A percentile compares a stretch with the other conserved stretches of the same genome.
Evolutionary conservation across 2,888 invertebrate species (phyloP).

Genomic region (Sepiola atlantica): DNA sequence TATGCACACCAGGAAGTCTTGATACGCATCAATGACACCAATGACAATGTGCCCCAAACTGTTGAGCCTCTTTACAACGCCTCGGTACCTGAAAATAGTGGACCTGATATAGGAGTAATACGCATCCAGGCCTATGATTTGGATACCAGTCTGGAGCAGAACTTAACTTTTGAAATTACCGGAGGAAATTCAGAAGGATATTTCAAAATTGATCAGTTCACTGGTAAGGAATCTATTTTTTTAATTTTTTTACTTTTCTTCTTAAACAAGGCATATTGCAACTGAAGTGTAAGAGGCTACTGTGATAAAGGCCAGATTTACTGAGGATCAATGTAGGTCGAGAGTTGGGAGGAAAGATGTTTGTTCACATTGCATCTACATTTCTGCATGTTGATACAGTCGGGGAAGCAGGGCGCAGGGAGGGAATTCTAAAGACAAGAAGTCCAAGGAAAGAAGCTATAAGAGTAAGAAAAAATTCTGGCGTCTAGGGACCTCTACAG

Average conservation of each 20-base stretch:
- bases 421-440: too few relatives aligned
- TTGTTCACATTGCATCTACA: background rate
- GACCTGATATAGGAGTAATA: constrained; percentile 82
- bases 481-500: background rate
- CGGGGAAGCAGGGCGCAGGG: too few relatives aligned
- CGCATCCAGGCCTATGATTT: constrained; percentile 86
- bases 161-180: constrained; percentile 86
- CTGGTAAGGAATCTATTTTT: constrained; percentile 80
- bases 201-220: constrained; percentile 88
- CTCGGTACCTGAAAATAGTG: constrained; percentile 76
- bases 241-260: background rate
- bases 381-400: too few relatives aligned
- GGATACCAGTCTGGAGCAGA: constrained; percentile 80
- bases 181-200: constrained; percentile 94
- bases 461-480: background rate
- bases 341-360: background rate
- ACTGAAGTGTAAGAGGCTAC: too few relatives aligned
- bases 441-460: background rate
- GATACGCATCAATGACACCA: constrained; percentile 88
- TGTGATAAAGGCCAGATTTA: too few relatives aligned
- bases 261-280: background rate
- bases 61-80: constrained; percentile 89
- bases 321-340: background rate
- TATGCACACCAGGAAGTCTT: constrained; percentile 89
- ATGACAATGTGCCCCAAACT: constrained; percentile 95